Base-by-base conservation (phyloP, 1,140 invertebrate species). In the Penaeus vannamei region DNA sequence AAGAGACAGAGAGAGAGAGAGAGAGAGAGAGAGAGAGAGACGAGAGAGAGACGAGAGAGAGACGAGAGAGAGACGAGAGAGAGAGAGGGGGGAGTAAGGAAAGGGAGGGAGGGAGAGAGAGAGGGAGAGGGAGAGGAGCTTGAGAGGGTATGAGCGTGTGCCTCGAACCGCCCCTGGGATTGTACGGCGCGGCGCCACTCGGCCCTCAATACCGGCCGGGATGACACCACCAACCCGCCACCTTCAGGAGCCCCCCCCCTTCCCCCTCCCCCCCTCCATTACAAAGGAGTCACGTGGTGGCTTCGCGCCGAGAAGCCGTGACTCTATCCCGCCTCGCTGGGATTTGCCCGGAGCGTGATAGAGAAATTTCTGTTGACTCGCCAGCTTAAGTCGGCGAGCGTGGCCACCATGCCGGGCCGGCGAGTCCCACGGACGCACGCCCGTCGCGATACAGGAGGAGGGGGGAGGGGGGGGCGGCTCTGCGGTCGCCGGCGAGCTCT, bases 221-320 rank as follows among this genome's bases (percentile, higher is more conserved):
- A n/a, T 64, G 53, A 62, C 60, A 62, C 82, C 64, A 10, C 32
- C 61, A 5, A 42, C 26, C 60, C 61, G 23, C 81, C 62, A 53
- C 60, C 81, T 84, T 59, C 59, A 29, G 23, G 42, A 32, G 8
- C 26, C 77, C 19, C 62, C 69, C 83, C 60, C 83, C 60, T 36
- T 84, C 83, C 36, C 62, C 60, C 62, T 85, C 83, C 46, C 62
- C 60, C 61, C 36, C 62, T 64, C 83, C 53, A 26, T 62, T 32
- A 72, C 66, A 72, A 72, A 72, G 66, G 66, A 26, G 66, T 72
- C 66, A 72, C 66, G 66, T 72, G 66, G n/a, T 72, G 32, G n/a
- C 32, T 32, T 23, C 32, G 32, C 66, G 23, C 17, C 23, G n/a
- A 10, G 20, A n/a, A 72, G 66, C n/a, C 66, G 66, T 72, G 66